These are phyloP conservation scores for Calypte anna DNA, from an alignment of 2,113 vertebrate species.

Conservation along the genomic window DNA sequence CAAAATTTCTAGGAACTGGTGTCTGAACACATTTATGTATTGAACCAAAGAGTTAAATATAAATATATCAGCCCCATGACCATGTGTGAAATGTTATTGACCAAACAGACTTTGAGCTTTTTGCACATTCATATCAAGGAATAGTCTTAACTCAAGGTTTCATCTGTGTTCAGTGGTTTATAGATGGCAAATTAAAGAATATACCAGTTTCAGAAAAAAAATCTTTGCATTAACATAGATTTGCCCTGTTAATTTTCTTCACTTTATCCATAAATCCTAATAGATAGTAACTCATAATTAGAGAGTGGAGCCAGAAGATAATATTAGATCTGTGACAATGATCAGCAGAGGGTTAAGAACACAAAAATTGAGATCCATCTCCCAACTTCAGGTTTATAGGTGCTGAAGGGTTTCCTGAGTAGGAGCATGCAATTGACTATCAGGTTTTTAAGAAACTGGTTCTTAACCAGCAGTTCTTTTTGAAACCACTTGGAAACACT, in stretches of 20 bases:
- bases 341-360: background rate
- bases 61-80: background rate
- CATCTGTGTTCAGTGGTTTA: background rate
- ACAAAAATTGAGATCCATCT: background rate
- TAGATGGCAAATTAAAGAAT: background rate
- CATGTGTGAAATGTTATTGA: background rate
- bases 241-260: background rate
- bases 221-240: background rate
- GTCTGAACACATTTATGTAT: background rate
- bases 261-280: background rate
- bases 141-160: background rate
- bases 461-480: background rate
- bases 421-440: background rate
- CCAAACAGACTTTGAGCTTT: background rate
- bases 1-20: background rate
- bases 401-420: background rate
- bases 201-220: background rate
- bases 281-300: background rate
- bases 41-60: background rate
- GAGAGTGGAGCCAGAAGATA: background rate
- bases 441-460: background rate
- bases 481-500: background rate
- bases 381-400: background rate
- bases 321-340: background rate
- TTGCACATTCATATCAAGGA: background rate